phyloP scores from a whole-genome alignment of 2,113 vertebrate genomes.

The Rhombomys opimus region DNA sequence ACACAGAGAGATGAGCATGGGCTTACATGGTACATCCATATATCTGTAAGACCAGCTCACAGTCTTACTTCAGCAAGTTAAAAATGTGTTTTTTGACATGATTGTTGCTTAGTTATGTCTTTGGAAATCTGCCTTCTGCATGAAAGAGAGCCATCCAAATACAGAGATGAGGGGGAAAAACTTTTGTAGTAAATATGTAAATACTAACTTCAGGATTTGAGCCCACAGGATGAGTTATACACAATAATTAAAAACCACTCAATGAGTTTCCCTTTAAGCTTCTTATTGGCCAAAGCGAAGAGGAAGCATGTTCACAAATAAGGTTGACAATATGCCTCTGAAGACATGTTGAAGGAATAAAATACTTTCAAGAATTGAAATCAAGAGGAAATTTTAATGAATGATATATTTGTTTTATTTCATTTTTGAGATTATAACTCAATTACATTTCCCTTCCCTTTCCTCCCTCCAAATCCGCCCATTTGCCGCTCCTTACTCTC shows the following conservation, averaged over 20 bases:
- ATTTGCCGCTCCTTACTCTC: background rate
- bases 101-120: background rate
- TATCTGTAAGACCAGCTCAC: background rate
- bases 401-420: background rate
- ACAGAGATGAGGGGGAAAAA: background rate
- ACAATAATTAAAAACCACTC: background rate
- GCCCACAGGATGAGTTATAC: background rate
- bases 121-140: constrained; percentile 31
- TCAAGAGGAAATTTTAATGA: background rate
- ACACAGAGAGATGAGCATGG: background rate
- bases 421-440: background rate
- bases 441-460: background rate
- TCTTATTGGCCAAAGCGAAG: background rate
- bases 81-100: background rate
- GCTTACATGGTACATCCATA: background rate
- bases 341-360: background rate
- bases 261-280: constrained; percentile 11
- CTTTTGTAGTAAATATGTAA: background rate
- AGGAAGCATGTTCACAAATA: background rate
- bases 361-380: background rate
- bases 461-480: background rate
- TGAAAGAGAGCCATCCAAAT: background rate
- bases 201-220: background rate
- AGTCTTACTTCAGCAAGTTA: background rate
- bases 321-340: background rate